A percentile compares a stretch with the other conserved stretches of the same genome.
These are phyloP conservation scores for Nowickia ferox DNA, from an alignment of 2,888 invertebrate genomes.

Conservation along the genomic window DNA sequence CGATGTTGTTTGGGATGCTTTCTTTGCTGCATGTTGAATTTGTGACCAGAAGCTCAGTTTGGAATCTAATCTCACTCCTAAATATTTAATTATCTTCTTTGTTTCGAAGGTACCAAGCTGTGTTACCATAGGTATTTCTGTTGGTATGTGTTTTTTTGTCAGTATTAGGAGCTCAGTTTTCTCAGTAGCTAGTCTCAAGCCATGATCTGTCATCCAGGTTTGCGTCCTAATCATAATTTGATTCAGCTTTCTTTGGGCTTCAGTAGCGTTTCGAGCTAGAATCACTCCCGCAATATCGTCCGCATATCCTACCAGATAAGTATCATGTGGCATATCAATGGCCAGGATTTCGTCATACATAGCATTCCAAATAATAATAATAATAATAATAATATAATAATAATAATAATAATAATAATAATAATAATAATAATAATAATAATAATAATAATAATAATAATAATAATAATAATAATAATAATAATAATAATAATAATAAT, in stretches of 20 bases:
- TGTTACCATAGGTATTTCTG: background rate
- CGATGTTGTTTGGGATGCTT: background rate
- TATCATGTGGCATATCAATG: no score
- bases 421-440: no score
- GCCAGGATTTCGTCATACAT: background rate
- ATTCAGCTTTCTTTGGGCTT: no score
- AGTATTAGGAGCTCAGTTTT: background rate
- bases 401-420: no score
- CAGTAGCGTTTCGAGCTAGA: no score
- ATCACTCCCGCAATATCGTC: background rate
- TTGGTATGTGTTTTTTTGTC: no score
- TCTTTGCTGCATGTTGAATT: background rate
- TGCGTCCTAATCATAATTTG: no score
- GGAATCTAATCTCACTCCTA: conserved; percentile 11
- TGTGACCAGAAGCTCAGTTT: conserved; percentile 5
- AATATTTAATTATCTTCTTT: background rate
- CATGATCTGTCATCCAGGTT: background rate
- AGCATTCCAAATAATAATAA: background rate
- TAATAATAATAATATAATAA: no score
- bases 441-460: no score
- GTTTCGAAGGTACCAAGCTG: background rate
- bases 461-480: no score
- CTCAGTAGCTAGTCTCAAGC: background rate
- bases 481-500: no score
- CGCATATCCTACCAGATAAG: background rate